A percentile compares a stretch with the other conserved stretches of the same genome.
Conservation (phyloP, 2,113 vertebrate genomes). For the Arenaria interpres region DNA sequence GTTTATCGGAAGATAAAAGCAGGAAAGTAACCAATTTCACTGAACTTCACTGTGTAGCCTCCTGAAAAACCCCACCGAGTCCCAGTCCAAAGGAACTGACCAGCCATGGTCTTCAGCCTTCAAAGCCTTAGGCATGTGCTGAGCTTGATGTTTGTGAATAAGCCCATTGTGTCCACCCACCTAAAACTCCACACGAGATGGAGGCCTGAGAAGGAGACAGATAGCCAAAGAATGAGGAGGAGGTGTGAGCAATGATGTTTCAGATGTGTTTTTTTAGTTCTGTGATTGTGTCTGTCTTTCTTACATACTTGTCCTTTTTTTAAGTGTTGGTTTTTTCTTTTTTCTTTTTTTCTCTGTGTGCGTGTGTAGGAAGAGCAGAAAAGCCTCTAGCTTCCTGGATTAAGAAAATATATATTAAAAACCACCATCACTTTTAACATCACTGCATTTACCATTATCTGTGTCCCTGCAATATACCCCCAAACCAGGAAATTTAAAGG, state of each 20-base stretch:
- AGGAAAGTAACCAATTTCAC: background rate
- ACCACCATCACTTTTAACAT: background rate
- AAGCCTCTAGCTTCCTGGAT: background rate
- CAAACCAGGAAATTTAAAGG: background rate
- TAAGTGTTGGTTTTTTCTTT: background rate
- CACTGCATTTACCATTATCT: background rate
- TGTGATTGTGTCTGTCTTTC: slow-evolving; percentile 11
- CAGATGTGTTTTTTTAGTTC: slow-evolving; percentile 9
- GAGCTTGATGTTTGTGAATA: slow-evolving; percentile 33
- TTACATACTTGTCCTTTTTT: background rate
- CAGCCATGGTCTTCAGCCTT: background rate
- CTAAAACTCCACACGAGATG: background rate
- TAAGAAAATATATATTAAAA: background rate
- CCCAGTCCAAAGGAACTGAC: background rate
- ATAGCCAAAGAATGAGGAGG: slow-evolving; percentile 59
- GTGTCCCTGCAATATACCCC: background rate
- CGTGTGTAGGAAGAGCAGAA: background rate
- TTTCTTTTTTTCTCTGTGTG: background rate
- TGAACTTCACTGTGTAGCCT: background rate
- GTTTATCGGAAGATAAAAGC: background rate
- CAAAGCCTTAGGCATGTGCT: slow-evolving; percentile 18
- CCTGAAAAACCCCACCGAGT: background rate
- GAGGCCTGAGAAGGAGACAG: slow-evolving; percentile 42
- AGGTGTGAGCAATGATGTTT: slow-evolving; percentile 34
- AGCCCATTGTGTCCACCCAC: slow-evolving; percentile 57